Conservation (phyloP, 2,113 vertebrate species). For the Excalfactoria chinensis region DNA sequence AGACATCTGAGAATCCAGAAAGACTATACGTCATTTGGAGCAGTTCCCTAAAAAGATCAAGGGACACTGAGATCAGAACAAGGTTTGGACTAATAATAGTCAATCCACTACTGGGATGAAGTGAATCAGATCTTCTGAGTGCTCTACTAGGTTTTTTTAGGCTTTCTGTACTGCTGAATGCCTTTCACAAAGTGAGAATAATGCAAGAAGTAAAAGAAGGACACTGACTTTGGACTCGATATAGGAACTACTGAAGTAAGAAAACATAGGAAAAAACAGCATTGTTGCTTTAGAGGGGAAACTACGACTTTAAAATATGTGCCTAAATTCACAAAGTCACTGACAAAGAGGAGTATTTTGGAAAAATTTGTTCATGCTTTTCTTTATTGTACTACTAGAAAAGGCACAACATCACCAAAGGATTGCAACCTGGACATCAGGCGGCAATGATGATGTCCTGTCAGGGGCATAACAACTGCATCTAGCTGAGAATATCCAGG, state of each 20-base stretch:
- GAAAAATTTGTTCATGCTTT: background rate
- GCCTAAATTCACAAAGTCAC: background rate
- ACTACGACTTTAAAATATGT: background rate
- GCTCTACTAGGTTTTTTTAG: background rate
- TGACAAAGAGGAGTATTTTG: background rate
- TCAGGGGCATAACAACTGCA: background rate
- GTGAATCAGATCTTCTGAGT: background rate
- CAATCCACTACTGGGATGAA: background rate
- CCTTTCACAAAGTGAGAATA: constrained; percentile 21
- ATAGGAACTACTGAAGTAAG: background rate
- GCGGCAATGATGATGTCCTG: background rate
- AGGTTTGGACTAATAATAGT: constrained; percentile 23
- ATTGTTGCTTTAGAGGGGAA: background rate
- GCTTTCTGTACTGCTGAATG: background rate
- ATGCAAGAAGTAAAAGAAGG: background rate
- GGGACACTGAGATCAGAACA: background rate
- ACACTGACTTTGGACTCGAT: background rate
- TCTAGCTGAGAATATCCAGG: background rate
- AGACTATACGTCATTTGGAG: background rate
- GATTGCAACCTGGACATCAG: background rate
- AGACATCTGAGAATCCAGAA: background rate
- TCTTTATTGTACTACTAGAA: background rate
- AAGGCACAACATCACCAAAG: background rate
- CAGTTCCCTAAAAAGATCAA: constrained; percentile 17
- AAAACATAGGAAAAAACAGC: background rate